phyloP scores from a whole-genome alignment of 2,113 vertebrate species.

The Sturnira hondurensis region DNA sequence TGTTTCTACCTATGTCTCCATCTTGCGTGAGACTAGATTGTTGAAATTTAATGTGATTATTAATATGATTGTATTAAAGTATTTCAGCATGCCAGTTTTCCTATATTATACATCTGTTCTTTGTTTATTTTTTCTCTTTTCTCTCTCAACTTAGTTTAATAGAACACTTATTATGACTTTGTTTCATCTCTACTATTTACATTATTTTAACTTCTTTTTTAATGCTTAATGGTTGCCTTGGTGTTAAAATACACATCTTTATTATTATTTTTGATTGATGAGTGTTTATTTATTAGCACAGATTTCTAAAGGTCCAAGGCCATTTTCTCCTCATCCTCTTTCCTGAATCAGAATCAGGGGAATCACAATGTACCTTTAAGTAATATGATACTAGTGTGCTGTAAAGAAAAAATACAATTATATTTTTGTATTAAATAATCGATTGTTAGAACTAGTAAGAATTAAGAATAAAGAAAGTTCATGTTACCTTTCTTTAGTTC shows the following conservation, averaged over 20 bases:
- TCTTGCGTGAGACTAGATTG: too few relatives aligned
- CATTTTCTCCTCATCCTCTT: neutral
- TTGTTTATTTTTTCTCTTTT: neutral
- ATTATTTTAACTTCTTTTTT: neutral
- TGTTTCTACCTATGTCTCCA: too few relatives aligned
- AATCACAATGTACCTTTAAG: neutral
- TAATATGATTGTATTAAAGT: neutral
- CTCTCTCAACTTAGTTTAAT: neutral
- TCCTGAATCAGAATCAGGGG: neutral
- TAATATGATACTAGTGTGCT: neutral
- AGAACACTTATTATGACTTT: neutral
- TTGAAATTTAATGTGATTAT: neutral
- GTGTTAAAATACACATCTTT: neutral
- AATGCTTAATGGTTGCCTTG: neutral
- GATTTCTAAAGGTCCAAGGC: neutral
- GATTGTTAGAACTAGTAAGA: neutral
- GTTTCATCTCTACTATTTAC: neutral
- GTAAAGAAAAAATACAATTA: neutral
- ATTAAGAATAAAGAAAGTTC: neutral
- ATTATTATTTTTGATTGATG: neutral
- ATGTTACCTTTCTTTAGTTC: neutral
- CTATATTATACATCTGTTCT: neutral
- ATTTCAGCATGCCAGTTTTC: neutral
- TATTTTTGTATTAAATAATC: neutral
- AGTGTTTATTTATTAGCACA: neutral